Conservation (phyloP, 2,888 invertebrate species). For the Melangyna quadrimaculata region DNA sequence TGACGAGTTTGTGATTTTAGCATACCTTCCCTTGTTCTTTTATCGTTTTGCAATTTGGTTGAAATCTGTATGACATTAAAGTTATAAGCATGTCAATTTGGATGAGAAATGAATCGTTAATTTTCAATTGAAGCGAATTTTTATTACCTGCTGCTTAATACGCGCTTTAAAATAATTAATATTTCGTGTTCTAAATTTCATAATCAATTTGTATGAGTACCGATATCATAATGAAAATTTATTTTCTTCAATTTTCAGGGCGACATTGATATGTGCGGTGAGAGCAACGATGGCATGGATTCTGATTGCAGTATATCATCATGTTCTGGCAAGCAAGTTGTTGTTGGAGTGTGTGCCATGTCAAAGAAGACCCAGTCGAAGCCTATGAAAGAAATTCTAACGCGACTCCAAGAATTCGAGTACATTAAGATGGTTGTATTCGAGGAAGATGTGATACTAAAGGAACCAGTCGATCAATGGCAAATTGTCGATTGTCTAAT, state of each 20-base stretch:
- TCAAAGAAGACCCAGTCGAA: conserved; percentile 99
- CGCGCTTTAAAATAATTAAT: conserved; percentile 13
- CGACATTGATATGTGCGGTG: conserved; percentile 88
- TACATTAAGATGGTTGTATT: conserved; percentile 97
- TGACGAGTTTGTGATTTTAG: no score
- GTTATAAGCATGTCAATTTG: background rate
- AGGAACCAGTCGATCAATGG: conserved; percentile 98
- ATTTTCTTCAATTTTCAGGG: conserved; percentile 82
- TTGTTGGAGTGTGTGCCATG: conserved; percentile 99
- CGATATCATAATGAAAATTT: background rate
- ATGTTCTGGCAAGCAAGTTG: conserved; percentile 91
- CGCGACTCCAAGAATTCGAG: conserved; percentile 96
- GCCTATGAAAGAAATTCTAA: conserved; percentile 99
- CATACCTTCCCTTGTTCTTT: background rate
- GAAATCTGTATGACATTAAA: background rate
- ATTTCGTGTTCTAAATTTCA: background rate
- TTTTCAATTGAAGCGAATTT: background rate
- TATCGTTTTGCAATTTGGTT: background rate
- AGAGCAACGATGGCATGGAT: conserved; percentile 83
- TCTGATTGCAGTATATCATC: conserved; percentile 83
- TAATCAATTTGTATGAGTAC: background rate
- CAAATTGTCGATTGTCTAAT: conserved; percentile 98
- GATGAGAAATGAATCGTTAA: background rate
- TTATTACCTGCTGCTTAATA: conserved; percentile 16
- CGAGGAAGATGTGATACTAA: conserved; percentile 96